phyloP scores from a whole-genome alignment of 2,113 vertebrate species.

The Steatornis caripensis region DNA sequence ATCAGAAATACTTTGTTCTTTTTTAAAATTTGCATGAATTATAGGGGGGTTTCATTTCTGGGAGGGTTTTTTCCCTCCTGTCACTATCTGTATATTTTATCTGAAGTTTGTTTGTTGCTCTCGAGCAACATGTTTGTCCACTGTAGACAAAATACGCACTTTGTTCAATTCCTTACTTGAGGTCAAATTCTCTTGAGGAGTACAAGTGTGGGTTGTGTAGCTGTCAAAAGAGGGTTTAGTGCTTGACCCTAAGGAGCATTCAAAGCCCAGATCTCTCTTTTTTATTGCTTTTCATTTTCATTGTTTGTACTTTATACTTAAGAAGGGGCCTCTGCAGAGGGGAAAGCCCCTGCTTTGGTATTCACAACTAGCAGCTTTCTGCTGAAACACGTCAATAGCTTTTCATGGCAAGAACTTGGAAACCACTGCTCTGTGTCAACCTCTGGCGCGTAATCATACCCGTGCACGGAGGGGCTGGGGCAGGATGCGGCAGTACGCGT shows the following conservation, averaged over 20 bases:
- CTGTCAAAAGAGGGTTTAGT: constrained; percentile 75
- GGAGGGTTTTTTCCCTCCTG: neutral
- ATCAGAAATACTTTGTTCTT: neutral
- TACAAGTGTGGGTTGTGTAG: constrained; percentile 80
- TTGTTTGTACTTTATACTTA: constrained; percentile 73
- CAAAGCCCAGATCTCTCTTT: constrained; percentile 72
- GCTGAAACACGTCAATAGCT: neutral
- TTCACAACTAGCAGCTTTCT: constrained; percentile 53
- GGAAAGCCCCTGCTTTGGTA: constrained; percentile 27
- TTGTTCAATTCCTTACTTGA: constrained; percentile 68
- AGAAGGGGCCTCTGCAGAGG: constrained; percentile 45
- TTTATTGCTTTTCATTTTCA: constrained; percentile 72
- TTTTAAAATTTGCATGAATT: neutral
- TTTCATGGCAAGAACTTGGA: constrained; percentile 6
- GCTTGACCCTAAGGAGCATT: constrained; percentile 77
- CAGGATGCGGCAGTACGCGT: neutral
- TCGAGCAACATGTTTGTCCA: neutral
- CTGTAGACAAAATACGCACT: constrained; percentile 48
- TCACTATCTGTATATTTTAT: neutral
- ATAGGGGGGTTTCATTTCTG: neutral
- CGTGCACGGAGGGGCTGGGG: neutral
- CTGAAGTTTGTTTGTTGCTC: constrained; percentile 36
- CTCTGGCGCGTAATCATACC: neutral
- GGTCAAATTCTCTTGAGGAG: constrained; percentile 76
- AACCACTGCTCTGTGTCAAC: neutral